Evolutionary conservation across 2,797 vertebrate species (phyloP).

Genomic region (Smutsia gigantea): DNA sequence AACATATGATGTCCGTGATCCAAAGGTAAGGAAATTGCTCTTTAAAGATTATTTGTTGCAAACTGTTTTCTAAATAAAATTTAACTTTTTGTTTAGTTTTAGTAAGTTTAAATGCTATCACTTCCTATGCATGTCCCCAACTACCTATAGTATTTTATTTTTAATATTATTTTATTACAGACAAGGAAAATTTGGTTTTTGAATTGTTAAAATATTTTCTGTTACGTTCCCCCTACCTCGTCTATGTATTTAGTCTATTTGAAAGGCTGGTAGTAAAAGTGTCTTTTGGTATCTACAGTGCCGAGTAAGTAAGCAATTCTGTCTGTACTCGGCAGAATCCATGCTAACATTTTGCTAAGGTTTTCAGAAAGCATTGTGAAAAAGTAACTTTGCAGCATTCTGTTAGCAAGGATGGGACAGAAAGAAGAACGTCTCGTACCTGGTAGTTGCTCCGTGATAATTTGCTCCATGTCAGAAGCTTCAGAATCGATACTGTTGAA

Average conservation of each 20-base stretch:
- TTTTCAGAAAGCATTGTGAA: not conserved
- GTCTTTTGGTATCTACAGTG: not conserved
- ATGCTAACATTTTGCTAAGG: not conserved
- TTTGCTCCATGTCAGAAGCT: not conserved
- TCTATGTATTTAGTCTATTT: not conserved
- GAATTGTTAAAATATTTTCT: not conserved
- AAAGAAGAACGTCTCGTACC: not conserved
- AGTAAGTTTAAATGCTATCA: not conserved
- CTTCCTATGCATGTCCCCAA: not conserved
- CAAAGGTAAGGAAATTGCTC: constrained; percentile 89
- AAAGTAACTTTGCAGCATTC: not conserved
- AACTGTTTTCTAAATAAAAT: constrained; percentile 38
- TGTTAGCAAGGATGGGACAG: not conserved
- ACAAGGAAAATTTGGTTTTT: not conserved
- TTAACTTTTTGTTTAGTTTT: constrained; percentile 49
- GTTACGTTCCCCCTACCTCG: not conserved
- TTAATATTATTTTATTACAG: constrained; percentile 2
- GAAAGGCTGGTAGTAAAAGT: not conserved
- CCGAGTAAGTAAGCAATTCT: not conserved
- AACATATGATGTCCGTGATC: constrained; percentile 93
- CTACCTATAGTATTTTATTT: not conserved
- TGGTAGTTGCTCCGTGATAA: not conserved
- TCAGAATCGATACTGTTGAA: not conserved
- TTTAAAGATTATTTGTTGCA: constrained; percentile 1
- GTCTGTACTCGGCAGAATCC: not conserved